phyloP scores from a whole-genome alignment of 1,140 invertebrate genomes.

The Carcinoscorpius rotundicauda region DNA sequence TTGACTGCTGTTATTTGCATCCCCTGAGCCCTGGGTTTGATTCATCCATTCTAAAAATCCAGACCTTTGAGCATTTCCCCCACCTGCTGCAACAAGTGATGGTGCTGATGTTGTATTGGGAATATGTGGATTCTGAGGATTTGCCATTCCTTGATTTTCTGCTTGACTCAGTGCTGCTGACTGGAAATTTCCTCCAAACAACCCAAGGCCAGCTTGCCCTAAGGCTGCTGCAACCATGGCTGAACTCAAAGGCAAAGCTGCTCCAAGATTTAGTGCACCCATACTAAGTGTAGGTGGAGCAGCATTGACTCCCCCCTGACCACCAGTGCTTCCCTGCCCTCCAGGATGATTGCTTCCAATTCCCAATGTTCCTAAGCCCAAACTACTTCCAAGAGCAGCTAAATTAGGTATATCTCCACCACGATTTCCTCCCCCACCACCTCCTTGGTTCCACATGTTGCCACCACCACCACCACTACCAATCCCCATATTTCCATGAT shows the following conservation, averaged over 20 bases:
- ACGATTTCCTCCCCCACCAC: conserved; percentile 41
- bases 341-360: not conserved
- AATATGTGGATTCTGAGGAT: conserved; percentile 42
- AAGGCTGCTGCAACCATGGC: conserved; percentile 69
- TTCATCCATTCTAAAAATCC: conserved; percentile 18
- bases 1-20: conserved; percentile 1
- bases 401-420: conserved; percentile 68
- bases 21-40: conserved; percentile 30
- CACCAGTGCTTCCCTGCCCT: conserved; percentile 35
- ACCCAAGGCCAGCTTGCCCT: conserved; percentile 41
- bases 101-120: not conserved
- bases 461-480: conserved; percentile 25
- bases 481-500: not conserved
- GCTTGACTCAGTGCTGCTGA: not conserved
- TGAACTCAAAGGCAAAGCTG: conserved; percentile 63
- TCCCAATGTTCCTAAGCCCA: conserved; percentile 38
- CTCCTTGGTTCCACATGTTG: conserved; percentile 53
- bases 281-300: conserved; percentile 43
- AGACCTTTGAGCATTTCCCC: conserved; percentile 23
- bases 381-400: conserved; percentile 45
- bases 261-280: conserved; percentile 58
- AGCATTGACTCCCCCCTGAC: conserved; percentile 33
- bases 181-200: conserved; percentile 16
- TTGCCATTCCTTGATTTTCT: conserved; percentile 44
- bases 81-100: conserved; percentile 5